Conservation (phyloP, 2,113 vertebrate species). For the Turdus rufiventris region DNA sequence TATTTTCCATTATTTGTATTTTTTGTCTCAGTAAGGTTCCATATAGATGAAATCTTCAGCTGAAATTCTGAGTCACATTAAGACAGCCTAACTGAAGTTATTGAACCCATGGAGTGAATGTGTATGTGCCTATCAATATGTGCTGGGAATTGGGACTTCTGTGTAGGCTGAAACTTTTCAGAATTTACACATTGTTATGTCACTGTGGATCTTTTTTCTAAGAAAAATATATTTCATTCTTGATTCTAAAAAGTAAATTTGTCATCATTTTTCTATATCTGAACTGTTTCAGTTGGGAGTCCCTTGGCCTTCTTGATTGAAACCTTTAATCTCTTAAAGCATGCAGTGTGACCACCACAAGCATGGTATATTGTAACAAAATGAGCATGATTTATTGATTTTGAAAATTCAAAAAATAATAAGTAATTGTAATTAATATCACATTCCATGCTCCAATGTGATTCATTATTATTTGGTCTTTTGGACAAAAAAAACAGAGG, state of each 20-base stretch:
- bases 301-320: background rate
- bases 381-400: background rate
- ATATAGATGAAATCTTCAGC: background rate
- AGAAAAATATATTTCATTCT: background rate
- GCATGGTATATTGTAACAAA: background rate
- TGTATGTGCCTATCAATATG: background rate
- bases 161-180: background rate
- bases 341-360: rapidly evolving
- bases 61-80: background rate
- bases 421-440: background rate
- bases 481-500: background rate
- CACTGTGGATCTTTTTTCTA: background rate
- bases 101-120: background rate
- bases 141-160: background rate
- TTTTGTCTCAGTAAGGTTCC: background rate
- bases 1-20: background rate
- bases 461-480: background rate
- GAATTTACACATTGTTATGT: background rate
- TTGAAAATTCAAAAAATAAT: background rate
- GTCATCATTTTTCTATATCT: background rate
- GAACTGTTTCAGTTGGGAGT: background rate
- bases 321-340: background rate
- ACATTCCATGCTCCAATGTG: background rate
- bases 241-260: background rate
- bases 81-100: background rate